Conservation (phyloP, 2,113 vertebrate species). For the Oryctolagus cuniculus region DNA sequence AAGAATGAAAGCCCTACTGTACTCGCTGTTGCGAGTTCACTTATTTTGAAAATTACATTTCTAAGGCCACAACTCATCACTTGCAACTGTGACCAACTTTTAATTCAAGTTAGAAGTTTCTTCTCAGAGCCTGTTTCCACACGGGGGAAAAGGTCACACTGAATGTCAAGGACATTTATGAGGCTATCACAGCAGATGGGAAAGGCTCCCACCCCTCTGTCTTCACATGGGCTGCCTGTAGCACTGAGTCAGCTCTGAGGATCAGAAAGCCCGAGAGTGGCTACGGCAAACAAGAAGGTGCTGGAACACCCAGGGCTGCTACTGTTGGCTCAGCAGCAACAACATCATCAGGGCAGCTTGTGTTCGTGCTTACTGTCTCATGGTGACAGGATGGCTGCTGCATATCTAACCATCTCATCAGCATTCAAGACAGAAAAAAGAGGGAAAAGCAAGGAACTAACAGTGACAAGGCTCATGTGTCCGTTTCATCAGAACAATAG, state of each 20-base stretch:
- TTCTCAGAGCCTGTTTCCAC: constrained; percentile 40
- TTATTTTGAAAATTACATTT: constrained; percentile 75
- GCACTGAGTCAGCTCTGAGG: too few species aligned
- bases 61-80: constrained; percentile 48
- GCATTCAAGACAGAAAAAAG: not conserved
- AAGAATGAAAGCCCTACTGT: not conserved
- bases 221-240: not conserved
- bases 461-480: not conserved
- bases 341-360: not conserved
- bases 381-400: not conserved
- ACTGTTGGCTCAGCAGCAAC: not conserved
- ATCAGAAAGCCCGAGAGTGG: not conserved
- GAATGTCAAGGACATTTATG: not conserved
- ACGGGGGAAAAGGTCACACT: constrained; percentile 33
- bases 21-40: constrained; percentile 3
- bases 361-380: not conserved
- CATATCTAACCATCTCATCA: not conserved
- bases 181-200: not conserved
- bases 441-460: not conserved
- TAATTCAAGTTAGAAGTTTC: not conserved
- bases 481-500: not conserved
- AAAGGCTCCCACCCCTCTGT: not conserved
- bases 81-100: constrained; percentile 36
- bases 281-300: not conserved
- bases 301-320: not conserved